Evolutionary conservation across 2,888 invertebrate species (phyloP).

Genomic region (Cheilosia urbana): DNA sequence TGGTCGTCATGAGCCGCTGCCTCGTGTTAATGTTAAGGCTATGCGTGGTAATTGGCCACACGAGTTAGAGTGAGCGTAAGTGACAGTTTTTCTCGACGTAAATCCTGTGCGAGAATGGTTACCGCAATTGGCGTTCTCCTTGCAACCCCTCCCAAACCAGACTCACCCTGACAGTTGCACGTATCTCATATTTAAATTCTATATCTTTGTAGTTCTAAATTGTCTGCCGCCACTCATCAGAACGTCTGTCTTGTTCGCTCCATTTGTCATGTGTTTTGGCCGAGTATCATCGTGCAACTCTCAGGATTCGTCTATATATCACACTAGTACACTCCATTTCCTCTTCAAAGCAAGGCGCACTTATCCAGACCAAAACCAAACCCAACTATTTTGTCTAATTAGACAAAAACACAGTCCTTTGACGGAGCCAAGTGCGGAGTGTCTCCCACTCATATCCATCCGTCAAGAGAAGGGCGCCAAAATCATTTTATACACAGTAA

Average conservation of each 20-base stretch:
- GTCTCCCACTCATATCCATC: slow-evolving; percentile 16
- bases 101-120: too few species aligned
- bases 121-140: too few species aligned
- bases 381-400: slow-evolving; percentile 43
- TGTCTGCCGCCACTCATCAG: not conserved
- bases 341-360: slow-evolving; percentile 10
- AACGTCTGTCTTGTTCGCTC: not conserved
- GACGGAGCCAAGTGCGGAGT: slow-evolving; percentile 19
- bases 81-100: too few species aligned
- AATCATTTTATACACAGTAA: slow-evolving; percentile 3
- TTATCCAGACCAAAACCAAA: not conserved
- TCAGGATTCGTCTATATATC: slow-evolving; percentile 9
- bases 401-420: slow-evolving; percentile 39
- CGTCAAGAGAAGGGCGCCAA: slow-evolving; percentile 19
- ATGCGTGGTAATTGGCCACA: too few species aligned
- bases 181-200: not conserved
- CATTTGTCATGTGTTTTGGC: slow-evolving; percentile 14
- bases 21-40: too few species aligned
- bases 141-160: too few species aligned
- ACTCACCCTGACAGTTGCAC: too few species aligned
- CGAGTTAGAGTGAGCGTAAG: too few species aligned
- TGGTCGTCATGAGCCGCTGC: too few species aligned
- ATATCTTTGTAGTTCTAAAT: not conserved
- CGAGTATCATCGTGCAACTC: slow-evolving; percentile 14
- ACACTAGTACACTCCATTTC: slow-evolving; percentile 29